Conservation (phyloP, 2,888 invertebrate species). For the Polyommatus iphigenia region DNA sequence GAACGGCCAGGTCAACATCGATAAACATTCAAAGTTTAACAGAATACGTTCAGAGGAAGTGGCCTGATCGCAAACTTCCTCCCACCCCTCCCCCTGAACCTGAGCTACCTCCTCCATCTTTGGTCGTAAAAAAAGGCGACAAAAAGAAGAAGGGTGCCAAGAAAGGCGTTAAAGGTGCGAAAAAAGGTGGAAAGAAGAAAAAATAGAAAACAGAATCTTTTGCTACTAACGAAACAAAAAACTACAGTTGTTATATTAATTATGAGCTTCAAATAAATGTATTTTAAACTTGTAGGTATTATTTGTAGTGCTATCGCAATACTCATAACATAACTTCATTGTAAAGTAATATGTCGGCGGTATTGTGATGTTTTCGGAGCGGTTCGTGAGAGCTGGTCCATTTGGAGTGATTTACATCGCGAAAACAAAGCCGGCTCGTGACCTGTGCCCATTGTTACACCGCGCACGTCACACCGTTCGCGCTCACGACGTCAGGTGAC, state of each 20-base stretch:
- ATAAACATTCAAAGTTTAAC: constrained; percentile 47
- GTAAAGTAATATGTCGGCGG: not conserved
- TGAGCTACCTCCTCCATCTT: constrained; percentile 31
- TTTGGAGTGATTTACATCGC: constrained; percentile 55
- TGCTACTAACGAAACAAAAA: no score
- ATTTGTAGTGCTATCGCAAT: not conserved
- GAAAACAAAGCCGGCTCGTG: constrained; percentile 48
- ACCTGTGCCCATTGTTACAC: constrained; percentile 51
- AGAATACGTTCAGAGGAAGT: constrained; percentile 54
- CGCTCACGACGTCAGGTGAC: constrained; percentile 40
- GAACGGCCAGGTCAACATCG: constrained; percentile 43
- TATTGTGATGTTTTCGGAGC: constrained; percentile 23
- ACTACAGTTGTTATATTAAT: no score
- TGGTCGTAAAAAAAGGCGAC: not conserved
- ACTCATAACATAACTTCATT: not conserved
- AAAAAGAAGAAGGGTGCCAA: constrained; percentile 38
- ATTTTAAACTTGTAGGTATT: no score
- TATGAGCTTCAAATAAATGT: no score
- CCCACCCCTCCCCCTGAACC: constrained; percentile 50
- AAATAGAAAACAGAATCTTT: not conserved
- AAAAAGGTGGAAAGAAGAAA: constrained; percentile 6
- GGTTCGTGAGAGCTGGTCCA: constrained; percentile 44
- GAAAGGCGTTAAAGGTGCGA: not conserved
- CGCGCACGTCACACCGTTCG: constrained; percentile 46
- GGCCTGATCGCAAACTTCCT: constrained; percentile 54